Evolutionary conservation across 2,113 vertebrate genomes (phyloP).

Genomic region (Lepisosteus oculatus): DNA sequence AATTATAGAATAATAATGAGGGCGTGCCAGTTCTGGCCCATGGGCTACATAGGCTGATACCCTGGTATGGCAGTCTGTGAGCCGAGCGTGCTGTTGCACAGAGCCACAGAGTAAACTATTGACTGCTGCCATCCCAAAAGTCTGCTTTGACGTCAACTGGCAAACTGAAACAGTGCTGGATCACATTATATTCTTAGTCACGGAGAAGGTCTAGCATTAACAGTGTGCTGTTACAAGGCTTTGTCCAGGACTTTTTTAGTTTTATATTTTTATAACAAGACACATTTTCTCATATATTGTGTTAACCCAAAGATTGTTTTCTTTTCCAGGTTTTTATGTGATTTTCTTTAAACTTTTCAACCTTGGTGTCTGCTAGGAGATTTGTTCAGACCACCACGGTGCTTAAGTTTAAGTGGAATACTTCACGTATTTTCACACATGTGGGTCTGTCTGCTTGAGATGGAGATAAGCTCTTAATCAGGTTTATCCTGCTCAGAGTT

Average conservation of each 20-base stretch:
- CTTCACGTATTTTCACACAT: too few species aligned
- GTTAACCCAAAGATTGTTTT: too few species aligned
- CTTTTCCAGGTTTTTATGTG: too few species aligned
- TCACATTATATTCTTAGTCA: neutral
- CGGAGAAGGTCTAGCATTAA: neutral
- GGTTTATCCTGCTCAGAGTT: too few species aligned
- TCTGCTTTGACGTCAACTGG: slow-evolving; percentile 3
- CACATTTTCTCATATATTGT: too few species aligned
- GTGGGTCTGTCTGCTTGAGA: too few species aligned
- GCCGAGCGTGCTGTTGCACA: neutral
- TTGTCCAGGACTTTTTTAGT: neutral
- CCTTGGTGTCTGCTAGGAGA: too few species aligned
- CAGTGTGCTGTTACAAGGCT: neutral
- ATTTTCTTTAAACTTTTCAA: neutral
- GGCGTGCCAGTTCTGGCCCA: slow-evolving; percentile 1
- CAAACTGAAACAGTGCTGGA: neutral
- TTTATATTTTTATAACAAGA: neutral
- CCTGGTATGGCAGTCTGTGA: neutral
- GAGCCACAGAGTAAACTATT: neutral
- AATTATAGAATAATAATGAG: neutral
- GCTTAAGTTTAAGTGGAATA: too few species aligned
- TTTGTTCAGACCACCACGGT: too few species aligned
- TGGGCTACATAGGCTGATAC: neutral
- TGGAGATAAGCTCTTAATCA: too few species aligned
- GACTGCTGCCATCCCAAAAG: neutral